A percentile compares a stretch with the other conserved stretches of the same genome.
Evolutionary conservation across 2,888 invertebrate species (phyloP).

Genomic region (Mythimna ferrago): DNA sequence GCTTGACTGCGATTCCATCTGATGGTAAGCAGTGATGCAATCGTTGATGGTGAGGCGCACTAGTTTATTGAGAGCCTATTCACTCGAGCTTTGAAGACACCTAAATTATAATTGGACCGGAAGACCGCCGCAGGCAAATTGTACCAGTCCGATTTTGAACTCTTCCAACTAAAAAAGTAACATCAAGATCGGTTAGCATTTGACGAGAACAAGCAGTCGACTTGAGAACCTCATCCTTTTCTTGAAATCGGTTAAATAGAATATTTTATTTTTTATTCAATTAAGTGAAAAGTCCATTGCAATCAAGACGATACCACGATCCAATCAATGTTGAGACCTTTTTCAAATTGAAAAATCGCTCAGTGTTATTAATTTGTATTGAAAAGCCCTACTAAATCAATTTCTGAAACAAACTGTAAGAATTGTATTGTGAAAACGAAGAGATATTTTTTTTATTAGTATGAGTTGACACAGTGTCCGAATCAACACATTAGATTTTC

Average conservation of each 20-base stretch:
- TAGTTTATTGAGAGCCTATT: no score
- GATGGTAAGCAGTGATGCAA: no score
- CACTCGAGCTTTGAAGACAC: no score
- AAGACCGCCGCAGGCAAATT: no score
- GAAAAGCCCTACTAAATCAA: conserved; percentile 24
- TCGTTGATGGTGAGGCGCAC: no score
- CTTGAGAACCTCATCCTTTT: not conserved
- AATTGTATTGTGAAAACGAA: conserved; percentile 18
- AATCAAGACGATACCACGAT: conserved; percentile 26
- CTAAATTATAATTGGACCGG: no score
- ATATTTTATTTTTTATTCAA: conserved; percentile 14
- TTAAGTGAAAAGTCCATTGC: conserved; percentile 17
- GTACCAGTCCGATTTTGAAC: no score
- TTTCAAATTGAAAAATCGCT: conserved; percentile 40
- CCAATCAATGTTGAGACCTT: conserved; percentile 44
- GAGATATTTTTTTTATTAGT: not conserved
- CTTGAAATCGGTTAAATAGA: not conserved
- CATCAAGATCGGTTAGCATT: no score
- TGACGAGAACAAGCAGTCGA: not conserved
- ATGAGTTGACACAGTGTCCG: no score
- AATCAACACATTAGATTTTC: no score
- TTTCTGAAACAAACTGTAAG: conserved; percentile 19
- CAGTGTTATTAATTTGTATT: conserved; percentile 33
- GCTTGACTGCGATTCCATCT: no score
- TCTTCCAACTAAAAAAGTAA: no score